Conservation (phyloP, 2,797 vertebrate genomes). For the Halcyon badia region DNA sequence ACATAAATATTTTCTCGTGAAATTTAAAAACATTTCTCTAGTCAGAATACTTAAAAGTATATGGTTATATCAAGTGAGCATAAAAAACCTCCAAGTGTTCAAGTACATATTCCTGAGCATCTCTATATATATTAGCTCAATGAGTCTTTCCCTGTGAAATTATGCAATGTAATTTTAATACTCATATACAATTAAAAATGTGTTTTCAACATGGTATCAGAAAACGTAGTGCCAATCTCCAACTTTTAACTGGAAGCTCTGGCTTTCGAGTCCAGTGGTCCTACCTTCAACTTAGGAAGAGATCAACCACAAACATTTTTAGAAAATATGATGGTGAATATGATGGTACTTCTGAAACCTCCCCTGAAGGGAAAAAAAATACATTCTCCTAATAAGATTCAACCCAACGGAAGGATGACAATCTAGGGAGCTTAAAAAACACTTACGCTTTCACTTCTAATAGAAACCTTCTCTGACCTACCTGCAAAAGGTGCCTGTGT, state of each 20-base stretch:
- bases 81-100: background rate
- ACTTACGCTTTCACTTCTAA: background rate
- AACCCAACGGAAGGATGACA: background rate
- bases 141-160: background rate
- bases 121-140: fast-evolving
- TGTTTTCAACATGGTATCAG: background rate
- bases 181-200: background rate
- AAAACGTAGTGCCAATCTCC: background rate
- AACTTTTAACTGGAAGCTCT: background rate
- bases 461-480: background rate
- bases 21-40: conserved; percentile 18
- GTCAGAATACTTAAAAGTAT: background rate
- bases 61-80: background rate
- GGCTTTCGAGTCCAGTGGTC: background rate
- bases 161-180: background rate
- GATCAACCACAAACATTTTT: background rate
- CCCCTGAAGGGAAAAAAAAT: background rate
- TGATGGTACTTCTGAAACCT: background rate
- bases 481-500: background rate
- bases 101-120: background rate
- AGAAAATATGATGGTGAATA: background rate
- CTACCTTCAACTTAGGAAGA: background rate
- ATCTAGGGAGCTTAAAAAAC: background rate
- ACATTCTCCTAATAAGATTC: background rate
- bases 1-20: background rate